Percentiles rank a stretch among this genome's conserved stretches.
phyloP scores from a whole-genome alignment of 2,113 vertebrate species.

The Cyanistes caeruleus region DNA sequence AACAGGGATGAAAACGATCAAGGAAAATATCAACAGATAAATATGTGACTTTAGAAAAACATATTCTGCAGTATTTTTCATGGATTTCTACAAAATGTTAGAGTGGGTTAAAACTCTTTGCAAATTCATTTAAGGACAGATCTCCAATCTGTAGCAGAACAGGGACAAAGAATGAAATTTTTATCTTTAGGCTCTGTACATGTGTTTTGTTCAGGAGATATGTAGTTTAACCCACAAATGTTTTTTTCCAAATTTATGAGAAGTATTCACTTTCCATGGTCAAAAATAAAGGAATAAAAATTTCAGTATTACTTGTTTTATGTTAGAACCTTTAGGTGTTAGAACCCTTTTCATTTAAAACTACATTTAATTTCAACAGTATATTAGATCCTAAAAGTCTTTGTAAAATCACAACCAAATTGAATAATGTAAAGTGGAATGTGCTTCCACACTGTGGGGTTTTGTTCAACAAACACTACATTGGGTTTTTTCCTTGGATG shows the following conservation, averaged over 20 bases:
- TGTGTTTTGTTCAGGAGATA: background rate
- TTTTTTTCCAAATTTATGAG: background rate
- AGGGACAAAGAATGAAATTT: background rate
- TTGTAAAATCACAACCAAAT: background rate
- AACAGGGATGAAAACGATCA: background rate
- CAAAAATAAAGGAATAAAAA: background rate
- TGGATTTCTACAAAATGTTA: background rate
- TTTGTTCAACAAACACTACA: background rate
- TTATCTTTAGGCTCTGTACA: background rate
- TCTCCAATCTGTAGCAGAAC: background rate
- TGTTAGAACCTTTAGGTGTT: background rate
- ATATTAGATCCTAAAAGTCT: background rate
- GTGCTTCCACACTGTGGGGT: fast-evolving
- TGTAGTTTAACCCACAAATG: background rate
- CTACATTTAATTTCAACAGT: background rate
- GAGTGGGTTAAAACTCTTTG: background rate
- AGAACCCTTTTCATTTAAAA: background rate
- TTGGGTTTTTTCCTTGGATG: fast-evolving
- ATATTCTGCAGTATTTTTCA: background rate
- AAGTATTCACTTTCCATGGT: background rate
- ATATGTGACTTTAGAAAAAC: background rate
- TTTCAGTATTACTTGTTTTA: background rate
- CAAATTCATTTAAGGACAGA: background rate
- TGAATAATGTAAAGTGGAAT: background rate
- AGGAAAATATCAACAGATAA: background rate